Evolutionary conservation across 1,140 invertebrate species (phyloP), one percentile per base, ranked within the genome.

Genomic region (Oedothorax gibbosus): DNA sequence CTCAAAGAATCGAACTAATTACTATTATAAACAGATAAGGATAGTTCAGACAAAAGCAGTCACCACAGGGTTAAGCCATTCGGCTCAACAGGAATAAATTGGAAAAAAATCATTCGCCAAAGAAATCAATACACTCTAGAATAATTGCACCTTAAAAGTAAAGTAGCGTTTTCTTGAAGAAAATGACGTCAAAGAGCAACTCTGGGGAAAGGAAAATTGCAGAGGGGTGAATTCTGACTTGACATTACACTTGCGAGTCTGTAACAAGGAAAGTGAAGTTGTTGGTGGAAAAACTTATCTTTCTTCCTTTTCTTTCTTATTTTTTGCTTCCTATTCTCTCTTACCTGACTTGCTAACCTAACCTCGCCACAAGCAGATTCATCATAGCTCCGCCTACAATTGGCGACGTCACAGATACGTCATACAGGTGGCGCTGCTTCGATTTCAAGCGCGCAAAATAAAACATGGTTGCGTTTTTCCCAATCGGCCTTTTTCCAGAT

Each of bases 401-500:
- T 14, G n/a, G 14, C 14, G 21, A 73, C 80, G 80, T 82, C 80
- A 82, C 18, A 7, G 54, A 4, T 35, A 82, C 80, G 80, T 82
- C 80, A 82, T 15, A 1, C 54, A 82, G 80, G 11, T 82, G 80
- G 80, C 80, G 80, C 80, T 82, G 69, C 15, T n/a, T 57, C 15
- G 35, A 49, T 50, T 82, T 62, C 18, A 68, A 82, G 80, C 80
- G 80, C 80, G 80, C 65, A 82, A 82, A 82, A 82, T 82, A 82
- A 82, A 82, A 69, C 69, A 82, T 82, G 80, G 80, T 69, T 57
- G 69, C 80, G 79, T 50, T 49, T 81, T 81, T 81, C 78, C 35
- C n/a, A 71, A 69, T 57, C 62, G 53, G 50, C 15, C 35, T 49
- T 73, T 82, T 51, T 65, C 6, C 20, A 68, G 60, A 73, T 81